Evolutionary conservation across 2,888 invertebrate species (phyloP).

Genomic region (Cabera pusaria): DNA sequence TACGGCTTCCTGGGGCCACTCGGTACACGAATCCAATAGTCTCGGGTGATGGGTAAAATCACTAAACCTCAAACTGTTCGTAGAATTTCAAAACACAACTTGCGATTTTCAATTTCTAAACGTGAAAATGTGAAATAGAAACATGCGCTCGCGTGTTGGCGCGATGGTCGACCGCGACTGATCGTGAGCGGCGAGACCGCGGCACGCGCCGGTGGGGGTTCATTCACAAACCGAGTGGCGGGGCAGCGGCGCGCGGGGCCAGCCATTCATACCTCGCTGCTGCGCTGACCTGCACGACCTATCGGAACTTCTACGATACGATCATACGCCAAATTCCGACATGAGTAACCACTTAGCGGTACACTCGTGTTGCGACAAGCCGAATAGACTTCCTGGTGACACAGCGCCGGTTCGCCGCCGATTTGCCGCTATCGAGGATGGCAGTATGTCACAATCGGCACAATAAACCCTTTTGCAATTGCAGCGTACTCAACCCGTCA

Average conservation of each 20-base stretch:
- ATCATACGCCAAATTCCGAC: conserved; percentile 37
- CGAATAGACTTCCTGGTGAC: conserved; percentile 17
- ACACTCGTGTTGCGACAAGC: conserved; percentile 18
- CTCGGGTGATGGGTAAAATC: conserved; percentile 32
- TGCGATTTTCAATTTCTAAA: conserved; percentile 65
- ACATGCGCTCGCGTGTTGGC: conserved; percentile 69
- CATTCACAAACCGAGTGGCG: conserved; percentile 78
- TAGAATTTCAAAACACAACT: conserved; percentile 48
- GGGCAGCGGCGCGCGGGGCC: conserved; percentile 49
- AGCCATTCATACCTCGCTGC: conserved; percentile 64
- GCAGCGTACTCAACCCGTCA: conserved; percentile 41
- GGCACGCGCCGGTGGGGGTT: conserved; percentile 79
- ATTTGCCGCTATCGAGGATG: conserved; percentile 18
- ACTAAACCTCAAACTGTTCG: conserved; percentile 49
- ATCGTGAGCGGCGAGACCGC: conserved; percentile 57
- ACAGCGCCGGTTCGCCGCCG: conserved; percentile 19
- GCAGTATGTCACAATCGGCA: conserved; percentile 35
- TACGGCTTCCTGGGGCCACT: conserved; percentile 34
- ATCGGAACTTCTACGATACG: conserved; percentile 32
- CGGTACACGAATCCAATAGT: conserved; percentile 43
- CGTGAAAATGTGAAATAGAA: conserved; percentile 55
- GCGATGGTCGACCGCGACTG: conserved; percentile 75
- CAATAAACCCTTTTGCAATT: conserved; percentile 41
- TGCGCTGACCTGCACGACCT: conserved; percentile 23
- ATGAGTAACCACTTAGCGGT: conserved; percentile 28